Base-by-base conservation (phyloP, 1,140 invertebrate genomes). In the Philopotamus ludificatus region DNA sequence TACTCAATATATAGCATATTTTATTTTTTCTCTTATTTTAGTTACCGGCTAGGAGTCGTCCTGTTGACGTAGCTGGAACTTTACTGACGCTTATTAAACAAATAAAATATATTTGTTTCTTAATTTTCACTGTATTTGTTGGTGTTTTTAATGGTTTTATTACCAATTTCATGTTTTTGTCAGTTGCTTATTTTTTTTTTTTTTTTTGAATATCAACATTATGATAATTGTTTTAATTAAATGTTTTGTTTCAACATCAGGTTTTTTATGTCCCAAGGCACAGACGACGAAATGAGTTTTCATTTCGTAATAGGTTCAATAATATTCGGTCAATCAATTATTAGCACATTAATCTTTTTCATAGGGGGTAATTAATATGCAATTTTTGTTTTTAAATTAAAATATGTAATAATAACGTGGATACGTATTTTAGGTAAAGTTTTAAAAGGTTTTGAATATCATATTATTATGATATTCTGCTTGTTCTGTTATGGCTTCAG, bases 91-190 rank as follows among this genome's bases (percentile, higher is more conserved):
- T 91, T 4, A 72, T 91, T 12, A 82, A 78, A 21, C 77, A 86
- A 53, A 84, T 84, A 8, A 74, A 84, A 0, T 85, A 90, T 1
- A 66, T 84, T 0, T 81, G 85, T 22, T 92, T 91, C 73, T 75
- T 91, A 22, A 71, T 80, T 0, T 92, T 89, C 71, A 85, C 89
- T 1, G 83, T 86, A 0, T 79, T 89, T 1, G 87, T 84, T 4
- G 89, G 89, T 4, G 86, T 89, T 12, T 78, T 90, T 28, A 89
- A 91, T 71, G 86, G 89, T 58, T 90, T 91, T 72, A 83, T 91
- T 16, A 86, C 91, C 28, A 91, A 90, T 70, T 91, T 88, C 71
- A 81, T 91, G 74, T 89, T 92, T 72, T 91, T 89, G 90, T 90
- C 77, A 80, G 75, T 75, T 2, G 12, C 49, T 61, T 25, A n/a